These are phyloP conservation scores for Odobenus rosmarus DNA, from an alignment of 2,113 vertebrate genomes.

Conservation along the genomic window DNA sequence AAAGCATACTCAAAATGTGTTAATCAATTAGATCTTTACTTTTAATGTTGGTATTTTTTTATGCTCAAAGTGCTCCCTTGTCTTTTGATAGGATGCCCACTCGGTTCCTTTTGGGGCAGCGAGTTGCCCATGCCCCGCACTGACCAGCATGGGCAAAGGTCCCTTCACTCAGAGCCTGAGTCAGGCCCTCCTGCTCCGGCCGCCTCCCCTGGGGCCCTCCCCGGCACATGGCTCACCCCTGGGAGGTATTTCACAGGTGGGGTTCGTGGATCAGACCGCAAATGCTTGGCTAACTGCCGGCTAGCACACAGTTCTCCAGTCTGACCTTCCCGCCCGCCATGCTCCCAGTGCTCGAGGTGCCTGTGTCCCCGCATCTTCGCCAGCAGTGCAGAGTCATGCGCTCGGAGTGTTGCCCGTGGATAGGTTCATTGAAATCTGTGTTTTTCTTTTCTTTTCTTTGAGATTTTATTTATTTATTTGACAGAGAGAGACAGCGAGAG, in stretches of 20 bases:
- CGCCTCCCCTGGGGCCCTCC: not conserved
- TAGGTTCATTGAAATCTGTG: not conserved
- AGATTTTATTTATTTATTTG: too few relatives aligned
- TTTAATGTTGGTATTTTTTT: not conserved
- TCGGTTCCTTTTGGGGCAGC: not conserved
- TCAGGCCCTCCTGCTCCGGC: not conserved
- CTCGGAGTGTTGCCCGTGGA: accelerated
- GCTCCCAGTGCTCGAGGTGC: accelerated
- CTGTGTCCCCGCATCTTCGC: accelerated
- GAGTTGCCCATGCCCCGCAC: not conserved
- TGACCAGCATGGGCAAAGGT: not conserved
- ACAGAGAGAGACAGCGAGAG: too few relatives aligned
- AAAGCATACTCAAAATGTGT: not conserved
- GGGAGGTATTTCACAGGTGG: not conserved
- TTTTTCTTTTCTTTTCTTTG: not conserved
- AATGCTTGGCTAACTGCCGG: accelerated
- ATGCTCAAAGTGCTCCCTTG: too few relatives aligned
- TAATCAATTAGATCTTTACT: not conserved
- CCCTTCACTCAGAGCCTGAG: not conserved
- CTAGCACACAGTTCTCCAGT: too few relatives aligned
- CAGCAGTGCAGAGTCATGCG: accelerated
- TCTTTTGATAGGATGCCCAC: too few relatives aligned
- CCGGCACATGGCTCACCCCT: not conserved
- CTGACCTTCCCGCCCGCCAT: too few relatives aligned
- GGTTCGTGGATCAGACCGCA: not conserved